Conservation (phyloP, 2,888 invertebrate species). For the Metalampra italica region DNA sequence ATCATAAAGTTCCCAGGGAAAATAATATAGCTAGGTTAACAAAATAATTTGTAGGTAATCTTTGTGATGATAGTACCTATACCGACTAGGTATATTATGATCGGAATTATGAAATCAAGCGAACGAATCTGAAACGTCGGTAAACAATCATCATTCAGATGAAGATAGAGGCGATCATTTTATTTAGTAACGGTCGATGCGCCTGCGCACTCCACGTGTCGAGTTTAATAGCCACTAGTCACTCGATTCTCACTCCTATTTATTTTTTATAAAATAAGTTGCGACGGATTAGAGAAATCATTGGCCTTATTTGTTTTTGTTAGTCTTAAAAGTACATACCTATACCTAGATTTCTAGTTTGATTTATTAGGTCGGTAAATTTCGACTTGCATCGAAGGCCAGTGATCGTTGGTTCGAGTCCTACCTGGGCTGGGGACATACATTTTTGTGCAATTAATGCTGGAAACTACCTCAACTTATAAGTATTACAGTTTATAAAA, state of each 20-base stretch:
- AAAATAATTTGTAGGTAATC: constrained; percentile 6
- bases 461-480: too few species aligned
- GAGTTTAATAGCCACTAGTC: constrained; percentile 31
- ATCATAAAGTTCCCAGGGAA: too few species aligned
- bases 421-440: neutral
- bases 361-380: neutral
- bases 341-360: neutral
- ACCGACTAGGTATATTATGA: too few species aligned
- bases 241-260: constrained; percentile 24
- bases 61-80: too few species aligned
- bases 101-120: too few species aligned
- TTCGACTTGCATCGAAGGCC: neutral
- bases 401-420: neutral
- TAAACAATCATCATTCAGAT: neutral
- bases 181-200: constrained; percentile 34
- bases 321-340: neutral
- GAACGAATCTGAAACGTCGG: too few species aligned
- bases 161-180: constrained; percentile 11
- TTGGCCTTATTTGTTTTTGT: constrained; percentile 19
- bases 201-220: constrained; percentile 25
- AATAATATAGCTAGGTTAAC: too few species aligned
- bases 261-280: constrained; percentile 29
- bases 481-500: too few species aligned
- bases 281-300: constrained; percentile 15
- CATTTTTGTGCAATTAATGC: too few species aligned